Evolutionary conservation across 2,113 vertebrate genomes (phyloP).

Genomic region (Lepus americanus): DNA sequence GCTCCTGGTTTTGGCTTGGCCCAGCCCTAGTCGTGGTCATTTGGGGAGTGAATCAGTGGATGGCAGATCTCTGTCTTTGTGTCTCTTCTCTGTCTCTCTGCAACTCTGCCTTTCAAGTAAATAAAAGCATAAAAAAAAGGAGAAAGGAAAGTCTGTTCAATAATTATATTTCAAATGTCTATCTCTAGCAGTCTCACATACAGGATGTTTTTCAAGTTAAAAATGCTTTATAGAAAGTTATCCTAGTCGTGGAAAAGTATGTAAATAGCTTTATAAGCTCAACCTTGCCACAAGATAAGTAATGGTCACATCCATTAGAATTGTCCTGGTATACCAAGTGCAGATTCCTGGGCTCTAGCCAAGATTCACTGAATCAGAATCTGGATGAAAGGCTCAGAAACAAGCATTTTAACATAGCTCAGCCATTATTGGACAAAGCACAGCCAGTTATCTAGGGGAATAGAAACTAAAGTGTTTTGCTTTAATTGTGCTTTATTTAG

Average conservation of each 20-base stretch:
- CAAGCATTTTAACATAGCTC: conserved; percentile 4
- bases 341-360: background rate
- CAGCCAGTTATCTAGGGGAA: background rate
- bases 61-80: too few species aligned
- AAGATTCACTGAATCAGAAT: conserved; percentile 3
- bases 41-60: too few species aligned
- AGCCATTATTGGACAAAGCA: conserved; percentile 3
- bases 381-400: background rate
- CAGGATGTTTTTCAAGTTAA: conserved; percentile 26
- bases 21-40: too few species aligned
- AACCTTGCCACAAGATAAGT: background rate
- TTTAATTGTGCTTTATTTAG: background rate
- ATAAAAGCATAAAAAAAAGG: background rate
- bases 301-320: background rate
- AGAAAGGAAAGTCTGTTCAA: background rate
- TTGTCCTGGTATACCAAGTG: background rate
- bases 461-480: background rate
- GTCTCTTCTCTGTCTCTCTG: too few species aligned
- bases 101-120: background rate
- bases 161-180: conserved; percentile 6
- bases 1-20: too few species aligned
- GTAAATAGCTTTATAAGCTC: background rate
- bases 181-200: conserved; percentile 18
- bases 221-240: conserved; percentile 40
- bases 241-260: background rate